phyloP scores from a whole-genome alignment of 1,140 invertebrate genomes.

The Bradynema listronoti region DNA sequence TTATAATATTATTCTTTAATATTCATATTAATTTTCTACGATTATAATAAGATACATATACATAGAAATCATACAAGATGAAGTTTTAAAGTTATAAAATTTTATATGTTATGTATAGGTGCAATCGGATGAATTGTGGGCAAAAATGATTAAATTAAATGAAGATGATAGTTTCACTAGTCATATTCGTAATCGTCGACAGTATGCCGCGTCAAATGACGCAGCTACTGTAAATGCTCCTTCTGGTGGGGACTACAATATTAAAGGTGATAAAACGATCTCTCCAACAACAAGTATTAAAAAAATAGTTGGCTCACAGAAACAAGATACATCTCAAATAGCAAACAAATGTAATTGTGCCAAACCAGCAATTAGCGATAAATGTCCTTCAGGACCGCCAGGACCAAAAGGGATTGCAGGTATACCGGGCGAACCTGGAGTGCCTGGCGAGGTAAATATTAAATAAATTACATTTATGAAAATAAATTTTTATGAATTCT shows the following conservation, averaged over 20 bases:
- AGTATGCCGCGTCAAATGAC: too few relatives aligned
- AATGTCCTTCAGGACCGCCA: constrained; percentile 40
- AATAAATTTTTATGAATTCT: neutral
- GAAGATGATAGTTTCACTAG: neutral
- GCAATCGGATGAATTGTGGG: constrained; percentile 26
- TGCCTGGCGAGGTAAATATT: constrained; percentile 29
- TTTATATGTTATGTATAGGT: too few relatives aligned
- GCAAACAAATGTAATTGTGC: constrained; percentile 41
- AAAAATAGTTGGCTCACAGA: neutral
- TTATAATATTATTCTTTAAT: neutral
- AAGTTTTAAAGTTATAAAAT: too few relatives aligned
- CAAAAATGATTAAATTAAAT: constrained; percentile 7
- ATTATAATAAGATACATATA: too few relatives aligned
- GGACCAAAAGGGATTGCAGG: constrained; percentile 40
- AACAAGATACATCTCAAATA: neutral
- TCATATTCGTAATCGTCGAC: constrained; percentile 2
- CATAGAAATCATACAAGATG: too few relatives aligned
- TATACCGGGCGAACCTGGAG: constrained; percentile 21
- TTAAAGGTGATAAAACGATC: neutral
- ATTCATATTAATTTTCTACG: neutral
- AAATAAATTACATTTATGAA: neutral
- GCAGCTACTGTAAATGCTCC: too few relatives aligned
- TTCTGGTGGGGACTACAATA: constrained; percentile 3
- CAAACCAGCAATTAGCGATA: constrained; percentile 34
- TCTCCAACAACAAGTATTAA: neutral